phyloP scores from a whole-genome alignment of 2,113 vertebrate genomes.

The Chitala chitala region DNA sequence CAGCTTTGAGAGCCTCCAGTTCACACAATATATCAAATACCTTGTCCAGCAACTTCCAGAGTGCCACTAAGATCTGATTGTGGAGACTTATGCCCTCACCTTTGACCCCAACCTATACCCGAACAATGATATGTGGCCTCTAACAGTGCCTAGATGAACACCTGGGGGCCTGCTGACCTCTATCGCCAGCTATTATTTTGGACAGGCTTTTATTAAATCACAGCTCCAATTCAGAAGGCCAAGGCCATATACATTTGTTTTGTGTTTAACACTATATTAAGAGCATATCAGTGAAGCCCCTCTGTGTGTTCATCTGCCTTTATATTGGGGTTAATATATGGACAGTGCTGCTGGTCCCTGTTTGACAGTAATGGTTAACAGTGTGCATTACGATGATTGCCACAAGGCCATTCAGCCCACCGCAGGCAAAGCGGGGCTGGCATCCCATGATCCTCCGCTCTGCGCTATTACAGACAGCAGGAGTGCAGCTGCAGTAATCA shows the following conservation, averaged over 20 bases:
- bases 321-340: constrained; percentile 46
- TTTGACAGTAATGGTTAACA: constrained; percentile 80
- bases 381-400: constrained; percentile 78
- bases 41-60: constrained; percentile 23
- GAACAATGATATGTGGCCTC: constrained; percentile 40
- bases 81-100: constrained; percentile 30
- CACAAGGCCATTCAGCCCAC: constrained; percentile 56
- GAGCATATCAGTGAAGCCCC: constrained; percentile 55
- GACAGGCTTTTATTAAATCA: constrained; percentile 60
- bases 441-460: constrained; percentile 63
- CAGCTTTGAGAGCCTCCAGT: too few species aligned
- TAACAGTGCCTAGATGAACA: constrained; percentile 48
- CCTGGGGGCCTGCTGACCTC: constrained; percentile 32
- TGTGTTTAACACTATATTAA: constrained; percentile 62
- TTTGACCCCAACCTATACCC: constrained; percentile 38
- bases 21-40: constrained; percentile 34
- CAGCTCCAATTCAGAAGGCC: constrained; percentile 46
- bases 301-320: constrained; percentile 61
- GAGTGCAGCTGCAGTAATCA: constrained; percentile 72
- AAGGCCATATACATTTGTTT: constrained; percentile 57
- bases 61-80: constrained; percentile 37
- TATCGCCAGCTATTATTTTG: constrained; percentile 48
- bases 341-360: constrained; percentile 43
- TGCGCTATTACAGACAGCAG: constrained; percentile 71
- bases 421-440: constrained; percentile 59